These are phyloP conservation scores for Channa argus DNA, from an alignment of 2,113 vertebrate species.

Conservation along the genomic window DNA sequence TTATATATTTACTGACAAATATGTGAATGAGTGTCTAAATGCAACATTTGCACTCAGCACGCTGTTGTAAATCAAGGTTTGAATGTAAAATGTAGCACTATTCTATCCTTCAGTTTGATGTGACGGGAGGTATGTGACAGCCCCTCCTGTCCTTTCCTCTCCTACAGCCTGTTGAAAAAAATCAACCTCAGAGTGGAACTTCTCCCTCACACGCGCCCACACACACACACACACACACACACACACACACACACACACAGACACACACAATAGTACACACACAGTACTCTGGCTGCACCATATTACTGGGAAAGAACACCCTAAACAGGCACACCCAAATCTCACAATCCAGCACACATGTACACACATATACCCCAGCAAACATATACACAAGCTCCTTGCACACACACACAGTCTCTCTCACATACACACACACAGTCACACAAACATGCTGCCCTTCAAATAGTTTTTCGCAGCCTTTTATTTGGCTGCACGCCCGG, in stretches of 20 bases:
- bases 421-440: constrained; percentile 72
- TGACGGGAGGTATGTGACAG: constrained; percentile 42
- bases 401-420: constrained; percentile 63
- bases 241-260: constrained; percentile 24
- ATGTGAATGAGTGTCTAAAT: constrained; percentile 14
- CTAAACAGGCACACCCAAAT: constrained; percentile 80
- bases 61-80: constrained; percentile 36
- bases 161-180: constrained; percentile 62
- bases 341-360: constrained; percentile 65
- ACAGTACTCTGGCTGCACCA: constrained; percentile 63
- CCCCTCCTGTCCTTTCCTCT: constrained; percentile 50
- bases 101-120: constrained; percentile 34
- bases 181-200: constrained; percentile 56
- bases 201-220: constrained; percentile 37
- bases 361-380: constrained; percentile 48
- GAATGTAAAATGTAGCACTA: constrained; percentile 35
- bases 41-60: constrained; percentile 16
- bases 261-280: constrained; percentile 12
- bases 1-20: constrained; percentile 59
- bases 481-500: constrained; percentile 86
- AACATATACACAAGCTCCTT: constrained; percentile 45
- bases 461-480: constrained; percentile 84
- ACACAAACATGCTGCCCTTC: constrained; percentile 80
- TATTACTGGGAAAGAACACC: constrained; percentile 74
- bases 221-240: constrained; percentile 16